Base-by-base conservation (phyloP, 2,113 vertebrate species). In the Nothobranchius kuhntae region DNA sequence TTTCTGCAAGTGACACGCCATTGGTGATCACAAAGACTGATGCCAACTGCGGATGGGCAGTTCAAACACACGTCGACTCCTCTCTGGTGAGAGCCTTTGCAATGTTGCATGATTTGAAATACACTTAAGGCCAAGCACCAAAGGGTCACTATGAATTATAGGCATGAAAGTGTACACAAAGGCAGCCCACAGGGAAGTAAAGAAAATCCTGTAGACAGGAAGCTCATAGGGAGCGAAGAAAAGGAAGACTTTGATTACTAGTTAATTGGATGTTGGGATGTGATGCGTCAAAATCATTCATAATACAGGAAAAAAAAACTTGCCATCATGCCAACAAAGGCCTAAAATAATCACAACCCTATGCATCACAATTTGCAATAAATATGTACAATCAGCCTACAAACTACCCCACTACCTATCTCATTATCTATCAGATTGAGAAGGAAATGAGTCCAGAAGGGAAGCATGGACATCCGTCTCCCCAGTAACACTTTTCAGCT, bases 51-150 rank as follows among this genome's bases (percentile, higher is more conserved):
- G 1, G 36, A 74, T 52, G 53, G 51, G 75, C 52, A 52, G 51
- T 53, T 67, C 30, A 47, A 63, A 73, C 57, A 46, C 1, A 10
- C 21, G 30, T 14, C 40, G 64, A 50, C 64, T 51, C 42, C 11
- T 36, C 1, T 14, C 52, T 64, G 30, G 38, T 40, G 38, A 40
- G 38, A 40, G 6, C 38, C 38, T 73, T 59, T 77, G 52, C 74
- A 56, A 70, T 75, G 86, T 85, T 82, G 81, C 44, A 56, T 48
- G 50, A 75, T 64, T 6, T 74, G 79, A 88, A 38, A 59, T 50
- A 40, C 66, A 21, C 70, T 51, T 59, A 42, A 64, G 57, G 72
- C 70, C 51, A 35, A 69, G 63, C 60, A 24, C 44, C 2, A 7
- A 11, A 63, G 61, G 75, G 73, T 87, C 82, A 69, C 53, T 47